A percentile compares a stretch with the other conserved stretches of the same genome.
phyloP scores from a whole-genome alignment of 1,140 invertebrate genomes.

The Drosophila kepulauana region DNA sequence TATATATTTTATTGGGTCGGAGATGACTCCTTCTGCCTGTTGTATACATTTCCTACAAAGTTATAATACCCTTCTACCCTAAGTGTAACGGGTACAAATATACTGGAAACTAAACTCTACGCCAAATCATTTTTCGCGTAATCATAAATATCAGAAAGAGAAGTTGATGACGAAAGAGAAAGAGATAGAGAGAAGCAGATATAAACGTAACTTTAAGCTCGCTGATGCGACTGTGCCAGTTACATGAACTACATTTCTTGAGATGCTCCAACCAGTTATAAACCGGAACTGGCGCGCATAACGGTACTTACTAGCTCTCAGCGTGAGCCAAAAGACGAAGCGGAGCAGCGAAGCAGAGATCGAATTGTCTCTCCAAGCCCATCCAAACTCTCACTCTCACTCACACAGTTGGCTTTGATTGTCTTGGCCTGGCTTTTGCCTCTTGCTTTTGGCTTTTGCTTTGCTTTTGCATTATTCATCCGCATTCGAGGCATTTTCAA shows the following conservation, averaged over 20 bases:
- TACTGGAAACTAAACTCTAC: conserved; percentile 31
- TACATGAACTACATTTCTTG: conserved; percentile 71
- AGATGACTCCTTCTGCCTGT: too few relatives aligned
- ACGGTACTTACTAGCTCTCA: conserved; percentile 56
- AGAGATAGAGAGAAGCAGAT: not conserved
- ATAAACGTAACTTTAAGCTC: conserved; percentile 38
- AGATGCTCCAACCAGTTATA: conserved; percentile 66
- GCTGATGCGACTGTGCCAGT: conserved; percentile 62
- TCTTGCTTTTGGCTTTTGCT: conserved; percentile 26
- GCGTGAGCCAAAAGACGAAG: not conserved
- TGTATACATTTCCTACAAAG: too few relatives aligned
- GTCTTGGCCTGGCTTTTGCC: conserved; percentile 46
- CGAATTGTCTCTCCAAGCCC: conserved; percentile 19
- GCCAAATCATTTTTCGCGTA: conserved; percentile 72
- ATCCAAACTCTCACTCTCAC: conserved; percentile 49
- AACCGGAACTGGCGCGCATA: conserved; percentile 79
- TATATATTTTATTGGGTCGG: too few relatives aligned
- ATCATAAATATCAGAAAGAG: conserved; percentile 60
- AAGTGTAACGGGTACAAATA: conserved; percentile 3
- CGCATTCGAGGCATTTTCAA: conserved; percentile 77
- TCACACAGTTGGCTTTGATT: conserved; percentile 29
- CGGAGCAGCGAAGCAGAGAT: not conserved
- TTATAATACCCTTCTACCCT: too few relatives aligned
- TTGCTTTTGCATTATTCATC: conserved; percentile 76
- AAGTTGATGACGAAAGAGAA: not conserved